phyloP scores from a whole-genome alignment of 2,797 vertebrate genomes.

The Hephaestus fuliginosus region DNA sequence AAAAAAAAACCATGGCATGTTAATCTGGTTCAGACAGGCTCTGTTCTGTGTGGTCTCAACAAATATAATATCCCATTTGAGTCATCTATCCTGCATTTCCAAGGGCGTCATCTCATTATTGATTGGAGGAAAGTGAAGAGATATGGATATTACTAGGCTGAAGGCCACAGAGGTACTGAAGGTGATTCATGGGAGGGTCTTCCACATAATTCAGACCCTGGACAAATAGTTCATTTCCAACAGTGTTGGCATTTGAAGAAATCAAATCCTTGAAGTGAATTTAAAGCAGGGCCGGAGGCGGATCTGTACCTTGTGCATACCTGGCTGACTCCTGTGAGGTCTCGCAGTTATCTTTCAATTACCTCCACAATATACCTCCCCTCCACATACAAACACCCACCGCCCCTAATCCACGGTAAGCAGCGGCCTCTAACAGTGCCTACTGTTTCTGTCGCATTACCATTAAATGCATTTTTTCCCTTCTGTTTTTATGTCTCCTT shows the following conservation, averaged over 20 bases:
- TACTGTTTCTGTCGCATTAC: constrained; percentile 34
- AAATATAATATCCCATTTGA: constrained; percentile 76
- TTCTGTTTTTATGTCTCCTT: constrained; percentile 19
- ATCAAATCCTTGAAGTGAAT: constrained; percentile 80
- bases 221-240: constrained; percentile 83
- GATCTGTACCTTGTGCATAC: constrained; percentile 50
- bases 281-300: constrained; percentile 72
- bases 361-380: constrained; percentile 58
- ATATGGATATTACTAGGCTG: constrained; percentile 81
- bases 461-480: constrained; percentile 24
- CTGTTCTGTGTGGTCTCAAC: constrained; percentile 57
- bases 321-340: constrained; percentile 58
- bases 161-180: constrained; percentile 78
- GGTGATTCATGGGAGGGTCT: constrained; percentile 81
- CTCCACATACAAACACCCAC: constrained; percentile 53
- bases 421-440: constrained; percentile 23
- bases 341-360: constrained; percentile 77
- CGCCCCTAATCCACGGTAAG: constrained; percentile 39
- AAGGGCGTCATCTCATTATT: constrained; percentile 83
- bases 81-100: constrained; percentile 78
- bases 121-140: constrained; percentile 82
- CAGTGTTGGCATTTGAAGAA: constrained; percentile 83
- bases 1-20: constrained; percentile 16
- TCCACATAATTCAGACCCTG: constrained; percentile 77
- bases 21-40: constrained; percentile 55